Percentiles rank a stretch among this genome's conserved stretches.
These are phyloP conservation scores for Gonatopus flavifemur DNA, from an alignment of 1,140 invertebrate genomes.

Conservation along the genomic window DNA sequence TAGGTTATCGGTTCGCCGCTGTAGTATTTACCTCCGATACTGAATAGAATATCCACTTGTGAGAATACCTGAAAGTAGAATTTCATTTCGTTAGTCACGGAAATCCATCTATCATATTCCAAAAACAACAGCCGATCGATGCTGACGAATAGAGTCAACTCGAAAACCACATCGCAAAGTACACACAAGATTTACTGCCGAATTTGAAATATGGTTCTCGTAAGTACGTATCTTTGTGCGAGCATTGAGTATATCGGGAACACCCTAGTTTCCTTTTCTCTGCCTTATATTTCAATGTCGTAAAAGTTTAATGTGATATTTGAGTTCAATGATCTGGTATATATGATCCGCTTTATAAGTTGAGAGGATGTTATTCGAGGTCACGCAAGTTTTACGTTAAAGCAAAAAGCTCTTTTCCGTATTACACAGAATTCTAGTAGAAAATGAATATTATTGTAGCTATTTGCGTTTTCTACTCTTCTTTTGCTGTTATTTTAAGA, in stretches of 20 bases:
- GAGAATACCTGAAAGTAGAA: slow-evolving; percentile 68
- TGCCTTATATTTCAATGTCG: slow-evolving; percentile 21
- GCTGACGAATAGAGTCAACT: slow-evolving; percentile 29
- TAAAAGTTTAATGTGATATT: slow-evolving; percentile 47
- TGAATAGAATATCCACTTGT: slow-evolving; percentile 78
- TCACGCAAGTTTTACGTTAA: background rate
- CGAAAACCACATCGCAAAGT: slow-evolving; percentile 14
- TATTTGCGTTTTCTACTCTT: too few relatives aligned
- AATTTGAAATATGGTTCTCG: slow-evolving; percentile 13
- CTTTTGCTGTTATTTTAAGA: too few relatives aligned
- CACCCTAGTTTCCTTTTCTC: background rate
- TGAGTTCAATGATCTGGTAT: slow-evolving; percentile 47
- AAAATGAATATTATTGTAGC: too few relatives aligned
- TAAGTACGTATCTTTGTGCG: slow-evolving; percentile 12
- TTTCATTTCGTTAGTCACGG: background rate
- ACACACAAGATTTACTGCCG: slow-evolving; percentile 21
- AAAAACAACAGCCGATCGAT: slow-evolving; percentile 11
- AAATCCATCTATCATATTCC: background rate
- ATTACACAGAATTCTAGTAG: too few relatives aligned
- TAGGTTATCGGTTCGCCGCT: slow-evolving; percentile 73
- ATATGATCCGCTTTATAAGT: slow-evolving; percentile 47
- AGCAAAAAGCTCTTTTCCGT: too few relatives aligned
- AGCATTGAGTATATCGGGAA: slow-evolving; percentile 20
- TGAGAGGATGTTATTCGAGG: slow-evolving; percentile 22
- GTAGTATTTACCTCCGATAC: slow-evolving; percentile 78